Percentiles rank a stretch among this genome's conserved stretches.
Conservation (phyloP, 2,797 vertebrate genomes). For the Podargus strigoides region DNA sequence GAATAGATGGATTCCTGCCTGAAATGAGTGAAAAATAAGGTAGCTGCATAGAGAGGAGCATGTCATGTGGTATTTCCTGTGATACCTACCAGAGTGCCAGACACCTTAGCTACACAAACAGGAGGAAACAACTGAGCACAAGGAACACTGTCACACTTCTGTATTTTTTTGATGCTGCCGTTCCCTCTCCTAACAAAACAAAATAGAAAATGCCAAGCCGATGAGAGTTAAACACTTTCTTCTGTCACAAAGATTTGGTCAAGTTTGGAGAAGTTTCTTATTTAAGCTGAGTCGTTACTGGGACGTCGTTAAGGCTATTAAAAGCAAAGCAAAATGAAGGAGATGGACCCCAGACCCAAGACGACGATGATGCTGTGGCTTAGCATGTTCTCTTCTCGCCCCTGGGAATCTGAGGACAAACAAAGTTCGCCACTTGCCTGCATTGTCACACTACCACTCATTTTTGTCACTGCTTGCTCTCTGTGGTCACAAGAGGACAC, state of each 20-base stretch:
- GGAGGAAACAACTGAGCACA: background rate
- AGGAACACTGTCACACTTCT: rapidly evolving
- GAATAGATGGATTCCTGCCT: background rate
- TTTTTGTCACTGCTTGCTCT: background rate
- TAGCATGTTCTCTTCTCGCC: background rate
- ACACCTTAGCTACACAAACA: background rate
- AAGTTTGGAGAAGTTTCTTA: background rate
- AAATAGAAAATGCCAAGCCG: background rate
- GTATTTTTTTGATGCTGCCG: background rate
- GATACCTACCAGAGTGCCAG: background rate
- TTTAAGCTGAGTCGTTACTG: background rate
- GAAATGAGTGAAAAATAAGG: background rate
- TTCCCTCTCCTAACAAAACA: background rate
- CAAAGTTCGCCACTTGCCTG: background rate
- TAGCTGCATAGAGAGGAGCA: background rate
- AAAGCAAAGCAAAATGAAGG: background rate
- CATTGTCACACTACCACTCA: background rate
- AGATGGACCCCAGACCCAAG: background rate
- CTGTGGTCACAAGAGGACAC: background rate
- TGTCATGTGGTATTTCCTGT: background rate
- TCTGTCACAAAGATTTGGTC: background rate
- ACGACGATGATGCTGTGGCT: background rate
- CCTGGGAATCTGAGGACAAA: background rate
- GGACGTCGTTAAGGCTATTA: background rate
- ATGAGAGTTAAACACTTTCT: background rate